A percentile compares a stretch with the other conserved stretches of the same genome.
phyloP scores from a whole-genome alignment of 2,113 vertebrate species.

The Nycticorax nycticorax region DNA sequence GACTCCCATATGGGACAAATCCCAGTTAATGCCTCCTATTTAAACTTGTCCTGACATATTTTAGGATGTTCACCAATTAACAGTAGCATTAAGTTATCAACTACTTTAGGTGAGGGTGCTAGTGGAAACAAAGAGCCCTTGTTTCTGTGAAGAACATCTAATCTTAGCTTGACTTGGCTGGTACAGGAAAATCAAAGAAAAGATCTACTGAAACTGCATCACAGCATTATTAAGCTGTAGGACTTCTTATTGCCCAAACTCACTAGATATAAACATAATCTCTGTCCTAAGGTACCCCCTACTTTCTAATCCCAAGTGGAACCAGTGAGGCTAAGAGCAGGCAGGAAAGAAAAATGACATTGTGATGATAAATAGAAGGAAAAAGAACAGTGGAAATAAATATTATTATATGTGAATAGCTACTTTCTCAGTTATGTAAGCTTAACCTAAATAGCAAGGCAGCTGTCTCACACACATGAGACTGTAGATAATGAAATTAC shows the following conservation, averaged over 20 bases:
- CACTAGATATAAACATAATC: neutral
- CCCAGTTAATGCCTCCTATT: conserved; percentile 25
- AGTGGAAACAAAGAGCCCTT: neutral
- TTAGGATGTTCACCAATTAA: conserved; percentile 28
- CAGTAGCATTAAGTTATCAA: conserved; percentile 17
- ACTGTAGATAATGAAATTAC: conserved; percentile 2
- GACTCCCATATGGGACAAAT: conserved; percentile 27
- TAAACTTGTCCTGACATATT: conserved; percentile 21
- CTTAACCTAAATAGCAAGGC: neutral
- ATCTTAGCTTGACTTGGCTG: neutral
- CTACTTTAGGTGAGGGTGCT: neutral
- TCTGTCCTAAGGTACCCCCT: neutral
- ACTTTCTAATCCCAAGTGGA: neutral
- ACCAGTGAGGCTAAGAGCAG: neutral
- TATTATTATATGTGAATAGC: neutral
- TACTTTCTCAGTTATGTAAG: neutral
- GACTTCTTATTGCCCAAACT: neutral
- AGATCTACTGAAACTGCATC: neutral
- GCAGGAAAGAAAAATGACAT: neutral
- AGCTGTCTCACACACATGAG: neutral
- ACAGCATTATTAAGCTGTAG: neutral
- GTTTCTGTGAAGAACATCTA: neutral
- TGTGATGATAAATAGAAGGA: neutral
- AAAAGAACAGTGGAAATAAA: neutral
- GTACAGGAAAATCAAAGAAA: neutral